These are phyloP conservation scores for Harpagifer antarcticus DNA, from an alignment of 2,797 vertebrate species.

Conservation along the genomic window DNA sequence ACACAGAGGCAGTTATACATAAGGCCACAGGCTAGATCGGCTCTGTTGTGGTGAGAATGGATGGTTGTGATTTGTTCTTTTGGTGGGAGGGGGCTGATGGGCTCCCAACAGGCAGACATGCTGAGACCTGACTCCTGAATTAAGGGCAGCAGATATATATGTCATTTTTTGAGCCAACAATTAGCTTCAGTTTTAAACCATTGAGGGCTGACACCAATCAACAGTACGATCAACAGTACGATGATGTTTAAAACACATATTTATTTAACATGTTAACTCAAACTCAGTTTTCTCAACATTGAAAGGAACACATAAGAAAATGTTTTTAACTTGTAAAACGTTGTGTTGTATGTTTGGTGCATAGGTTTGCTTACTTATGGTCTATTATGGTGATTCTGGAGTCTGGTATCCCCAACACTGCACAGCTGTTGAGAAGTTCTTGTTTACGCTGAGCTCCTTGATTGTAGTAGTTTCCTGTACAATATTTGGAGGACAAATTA, in stretches of 20 bases:
- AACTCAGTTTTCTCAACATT: not conserved
- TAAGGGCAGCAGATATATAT: not conserved
- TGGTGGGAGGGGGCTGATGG: constrained; percentile 30
- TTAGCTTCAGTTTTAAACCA: constrained; percentile 4
- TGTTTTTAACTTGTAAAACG: not conserved
- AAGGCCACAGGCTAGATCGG: constrained; percentile 49
- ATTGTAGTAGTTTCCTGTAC: constrained; percentile 93
- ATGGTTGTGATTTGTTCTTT: constrained; percentile 62
- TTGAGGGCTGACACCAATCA: too few relatives aligned
- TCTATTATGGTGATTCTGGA: constrained; percentile 88
- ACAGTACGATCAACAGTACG: not conserved
- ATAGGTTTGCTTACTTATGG: constrained; percentile 87
- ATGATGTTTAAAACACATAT: constrained; percentile 2
- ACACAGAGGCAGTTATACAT: constrained; percentile 64
- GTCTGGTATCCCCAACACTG: constrained; percentile 89
- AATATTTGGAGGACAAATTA: constrained; percentile 53
- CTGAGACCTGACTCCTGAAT: constrained; percentile 22
- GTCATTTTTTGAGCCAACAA: not conserved
- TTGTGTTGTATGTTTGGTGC: constrained; percentile 20
- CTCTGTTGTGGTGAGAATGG: constrained; percentile 60
- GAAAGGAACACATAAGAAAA: constrained; percentile 2
- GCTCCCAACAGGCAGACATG: constrained; percentile 39
- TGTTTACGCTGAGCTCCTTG: constrained; percentile 91
- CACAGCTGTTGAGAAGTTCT: constrained; percentile 93
- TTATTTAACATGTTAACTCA: not conserved